Conservation (phyloP, 1,140 invertebrate genomes). For the Heliothis subflexa region DNA sequence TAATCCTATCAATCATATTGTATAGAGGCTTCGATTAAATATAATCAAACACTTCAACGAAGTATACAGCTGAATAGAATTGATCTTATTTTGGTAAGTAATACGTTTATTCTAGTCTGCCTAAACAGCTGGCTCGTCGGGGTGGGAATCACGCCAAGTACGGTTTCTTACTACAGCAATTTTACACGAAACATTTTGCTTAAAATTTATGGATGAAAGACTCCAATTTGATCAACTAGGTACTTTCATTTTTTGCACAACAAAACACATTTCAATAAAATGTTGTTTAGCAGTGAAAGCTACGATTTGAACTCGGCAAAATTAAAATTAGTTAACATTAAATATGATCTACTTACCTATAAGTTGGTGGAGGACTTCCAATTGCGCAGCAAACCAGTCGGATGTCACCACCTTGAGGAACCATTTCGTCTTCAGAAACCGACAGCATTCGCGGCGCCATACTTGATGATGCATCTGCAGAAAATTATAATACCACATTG, state of each 20-base stretch:
- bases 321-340: neutral
- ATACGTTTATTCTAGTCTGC: neutral
- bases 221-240: too few species aligned
- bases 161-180: neutral
- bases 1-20: too few species aligned
- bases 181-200: neutral
- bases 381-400: slow-evolving; percentile 90
- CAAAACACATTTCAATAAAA: too few species aligned
- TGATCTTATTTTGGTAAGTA: neutral
- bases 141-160: slow-evolving; percentile 10
- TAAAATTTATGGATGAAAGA: too few species aligned
- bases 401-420: slow-evolving; percentile 88
- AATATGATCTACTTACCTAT: slow-evolving; percentile 87
- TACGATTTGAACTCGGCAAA: neutral
- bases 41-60: neutral
- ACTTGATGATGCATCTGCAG: slow-evolving; percentile 87
- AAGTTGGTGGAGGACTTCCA: slow-evolving; percentile 90
- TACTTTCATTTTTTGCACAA: neutral
- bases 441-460: slow-evolving; percentile 89
- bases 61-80: neutral
- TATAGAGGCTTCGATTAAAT: too few species aligned
- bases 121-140: slow-evolving; percentile 6
- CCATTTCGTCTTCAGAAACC: slow-evolving; percentile 88
- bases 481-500: too few species aligned
- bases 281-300: too few species aligned